Evolutionary conservation across 2,888 invertebrate species (phyloP), one percentile per base, ranked within the genome.

Genomic region (Xanthia togata): DNA sequence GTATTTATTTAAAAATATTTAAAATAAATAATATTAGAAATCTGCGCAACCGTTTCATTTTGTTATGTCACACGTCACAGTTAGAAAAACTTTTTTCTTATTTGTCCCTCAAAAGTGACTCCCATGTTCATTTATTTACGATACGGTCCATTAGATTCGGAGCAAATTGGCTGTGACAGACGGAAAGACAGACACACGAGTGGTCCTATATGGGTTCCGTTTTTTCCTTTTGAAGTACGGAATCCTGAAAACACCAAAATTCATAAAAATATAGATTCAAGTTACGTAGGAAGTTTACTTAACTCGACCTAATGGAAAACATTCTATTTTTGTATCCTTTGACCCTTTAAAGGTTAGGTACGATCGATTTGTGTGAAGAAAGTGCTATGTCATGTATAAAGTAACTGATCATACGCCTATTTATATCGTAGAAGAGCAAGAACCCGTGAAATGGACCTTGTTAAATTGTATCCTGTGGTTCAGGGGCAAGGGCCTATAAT

Each of bases 311-410:
- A 55, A 72, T 81, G 57, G 72, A 53, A 59, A 72, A 59, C 59
- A 68, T 68, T 79, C 57, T 83, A 81, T 83, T 83, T 79, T 41
- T 35, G 72, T 68, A 2, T 41, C 31, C 31, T 83, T 68, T 68
- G 83, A 72, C 67, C 72, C 59, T 72, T 35, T 35, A 47, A 44
- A 79, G 63, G 67, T 68, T 31, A 59, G 11, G 17, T 11, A 23
- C 41, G 62, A 83, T 55, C 53, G 72, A 68, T 82, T 47, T 57
- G 26, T 9, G 53, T 59, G 12, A 64, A 63, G 59, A 79, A 81
- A 81, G 20, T 69, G 73, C 38, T 12, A 55, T 60, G 41, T 79
- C 59, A 69, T 64, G 63, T 68, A 53, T 57, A 64, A 83, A 72
- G 47, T 38, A 72, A 71, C 59, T 63, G 31, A 79, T 79, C 53